Conservation (phyloP, 1,140 invertebrate species). For the Chrysomallon squamiferum region DNA sequence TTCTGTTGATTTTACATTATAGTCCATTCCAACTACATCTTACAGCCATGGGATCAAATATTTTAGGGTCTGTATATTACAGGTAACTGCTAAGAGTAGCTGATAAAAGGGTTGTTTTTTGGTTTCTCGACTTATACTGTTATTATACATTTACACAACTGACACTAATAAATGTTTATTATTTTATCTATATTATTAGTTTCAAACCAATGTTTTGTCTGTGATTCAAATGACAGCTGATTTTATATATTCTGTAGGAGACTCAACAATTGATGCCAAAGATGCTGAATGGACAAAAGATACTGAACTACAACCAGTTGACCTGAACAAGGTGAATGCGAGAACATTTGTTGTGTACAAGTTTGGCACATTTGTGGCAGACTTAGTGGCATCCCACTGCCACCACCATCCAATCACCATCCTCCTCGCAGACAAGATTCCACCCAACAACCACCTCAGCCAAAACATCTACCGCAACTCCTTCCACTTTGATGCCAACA, state of each 20-base stretch:
- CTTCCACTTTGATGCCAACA: constrained; percentile 59
- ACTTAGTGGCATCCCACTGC: constrained; percentile 47
- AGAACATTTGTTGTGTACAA: constrained; percentile 59
- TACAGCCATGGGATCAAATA: too few species aligned
- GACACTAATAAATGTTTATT: too few species aligned
- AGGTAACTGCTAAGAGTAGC: too few species aligned
- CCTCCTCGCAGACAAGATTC: constrained; percentile 54
- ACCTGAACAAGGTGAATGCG: constrained; percentile 54
- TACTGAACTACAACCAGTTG: constrained; percentile 49
- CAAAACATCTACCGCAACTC: constrained; percentile 57
- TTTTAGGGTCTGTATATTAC: too few species aligned
- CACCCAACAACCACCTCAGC: constrained; percentile 45
- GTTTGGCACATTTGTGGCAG: constrained; percentile 54
- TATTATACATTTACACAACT: too few species aligned
- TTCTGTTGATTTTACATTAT: too few species aligned
- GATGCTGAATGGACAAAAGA: constrained; percentile 54
- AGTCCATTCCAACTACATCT: too few species aligned
- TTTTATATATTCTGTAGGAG: constrained; percentile 29
- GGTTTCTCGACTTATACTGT: too few species aligned
- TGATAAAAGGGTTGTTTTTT: too few species aligned
- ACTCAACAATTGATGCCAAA: constrained; percentile 46
- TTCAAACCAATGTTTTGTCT: too few species aligned
- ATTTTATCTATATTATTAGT: too few species aligned
- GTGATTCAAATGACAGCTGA: too few species aligned
- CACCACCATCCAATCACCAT: constrained; percentile 52